phyloP scores from a whole-genome alignment of 1,140 invertebrate species.

The Bursaphelenchus mucronatus region DNA sequence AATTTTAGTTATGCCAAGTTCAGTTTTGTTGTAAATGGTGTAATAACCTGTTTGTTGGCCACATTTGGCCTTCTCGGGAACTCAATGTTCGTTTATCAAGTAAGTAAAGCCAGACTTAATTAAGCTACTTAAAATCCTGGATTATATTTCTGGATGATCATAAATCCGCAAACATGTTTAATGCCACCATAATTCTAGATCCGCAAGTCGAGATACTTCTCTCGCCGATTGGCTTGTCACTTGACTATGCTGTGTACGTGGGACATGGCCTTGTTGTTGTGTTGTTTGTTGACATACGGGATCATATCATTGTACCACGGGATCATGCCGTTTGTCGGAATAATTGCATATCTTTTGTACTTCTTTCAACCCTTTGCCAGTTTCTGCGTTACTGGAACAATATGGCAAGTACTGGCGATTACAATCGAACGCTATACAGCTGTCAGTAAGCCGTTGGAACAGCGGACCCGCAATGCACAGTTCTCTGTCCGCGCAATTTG shows the following conservation, averaged over 20 bases:
- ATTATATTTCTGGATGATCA: no score
- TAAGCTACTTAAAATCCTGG: no score
- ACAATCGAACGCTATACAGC: slow-evolving; percentile 56
- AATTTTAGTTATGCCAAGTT: slow-evolving; percentile 48
- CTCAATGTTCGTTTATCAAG: slow-evolving; percentile 43
- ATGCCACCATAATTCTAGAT: slow-evolving; percentile 34
- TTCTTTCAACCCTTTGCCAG: slow-evolving; percentile 56
- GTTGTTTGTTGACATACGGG: slow-evolving; percentile 45
- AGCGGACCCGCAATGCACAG: slow-evolving; percentile 56
- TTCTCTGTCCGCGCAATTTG: slow-evolving; percentile 51
- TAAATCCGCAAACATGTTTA: no score
- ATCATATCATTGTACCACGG: slow-evolving; percentile 52
- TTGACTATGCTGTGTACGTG: slow-evolving; percentile 55
- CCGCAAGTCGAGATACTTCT: slow-evolving; percentile 50
- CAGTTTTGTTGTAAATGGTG: slow-evolving; percentile 51
- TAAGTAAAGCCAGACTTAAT: slow-evolving; percentile 1
- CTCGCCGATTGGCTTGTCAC: slow-evolving; percentile 53
- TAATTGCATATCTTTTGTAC: slow-evolving; percentile 54
- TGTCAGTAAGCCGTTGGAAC: slow-evolving; percentile 50
- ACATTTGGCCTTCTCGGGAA: slow-evolving; percentile 56
- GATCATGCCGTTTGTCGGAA: slow-evolving; percentile 54
- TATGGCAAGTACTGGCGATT: slow-evolving; percentile 58
- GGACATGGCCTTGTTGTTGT: slow-evolving; percentile 47
- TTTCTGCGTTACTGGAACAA: slow-evolving; percentile 58
- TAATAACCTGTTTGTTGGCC: slow-evolving; percentile 50